Conservation (phyloP, 2,113 vertebrate genomes). For the Megatriorchis doriae region DNA sequence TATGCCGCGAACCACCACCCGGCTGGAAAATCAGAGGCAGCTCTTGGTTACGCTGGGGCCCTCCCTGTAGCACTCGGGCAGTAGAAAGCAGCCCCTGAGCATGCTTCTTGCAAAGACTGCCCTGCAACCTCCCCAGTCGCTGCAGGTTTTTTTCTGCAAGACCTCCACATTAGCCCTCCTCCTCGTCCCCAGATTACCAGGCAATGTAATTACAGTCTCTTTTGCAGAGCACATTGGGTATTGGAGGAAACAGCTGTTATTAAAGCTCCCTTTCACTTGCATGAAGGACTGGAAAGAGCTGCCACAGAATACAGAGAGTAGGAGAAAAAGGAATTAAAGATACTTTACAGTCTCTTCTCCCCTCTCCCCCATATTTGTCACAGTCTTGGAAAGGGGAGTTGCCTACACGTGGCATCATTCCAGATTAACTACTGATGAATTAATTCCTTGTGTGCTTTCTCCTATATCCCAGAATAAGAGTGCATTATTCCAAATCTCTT, state of each 20-base stretch:
- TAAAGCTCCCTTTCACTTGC: not conserved
- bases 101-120: not conserved
- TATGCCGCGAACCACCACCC: not conserved
- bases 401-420: not conserved
- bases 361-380: not conserved
- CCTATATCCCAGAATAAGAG: not conserved
- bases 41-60: not conserved
- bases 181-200: not conserved
- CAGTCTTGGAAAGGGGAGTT: not conserved
- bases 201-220: not conserved
- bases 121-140: not conserved
- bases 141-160: not conserved
- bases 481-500: not conserved
- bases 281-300: not conserved
- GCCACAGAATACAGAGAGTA: not conserved
- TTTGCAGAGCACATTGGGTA: not conserved
- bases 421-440: not conserved
- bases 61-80: not conserved
- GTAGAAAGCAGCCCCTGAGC: not conserved
- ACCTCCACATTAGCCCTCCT: not conserved
- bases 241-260: not conserved
- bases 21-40: not conserved
- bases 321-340: not conserved
- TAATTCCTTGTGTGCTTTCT: constrained; percentile 1
- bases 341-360: not conserved